A percentile compares a stretch with the other conserved stretches of the same genome.
phyloP scores from a whole-genome alignment of 2,113 vertebrate genomes.

The Anseranas semipalmata region DNA sequence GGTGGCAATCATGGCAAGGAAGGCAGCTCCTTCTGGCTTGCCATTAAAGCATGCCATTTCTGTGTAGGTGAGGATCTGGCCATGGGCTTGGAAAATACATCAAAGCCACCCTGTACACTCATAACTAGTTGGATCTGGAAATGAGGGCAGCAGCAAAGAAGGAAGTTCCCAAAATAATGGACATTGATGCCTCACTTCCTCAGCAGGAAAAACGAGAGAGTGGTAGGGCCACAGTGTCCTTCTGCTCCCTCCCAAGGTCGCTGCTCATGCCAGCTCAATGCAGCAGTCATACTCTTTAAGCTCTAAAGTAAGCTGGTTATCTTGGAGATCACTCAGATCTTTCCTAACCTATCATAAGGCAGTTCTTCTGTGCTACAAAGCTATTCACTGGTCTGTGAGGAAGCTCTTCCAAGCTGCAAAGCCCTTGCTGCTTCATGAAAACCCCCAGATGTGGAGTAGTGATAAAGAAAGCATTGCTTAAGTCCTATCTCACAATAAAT shows the following conservation, averaged over 20 bases:
- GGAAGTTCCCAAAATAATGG: neutral
- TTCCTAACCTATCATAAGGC: neutral
- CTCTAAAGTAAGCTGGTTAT: neutral
- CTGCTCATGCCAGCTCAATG: neutral
- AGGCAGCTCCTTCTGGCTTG: neutral
- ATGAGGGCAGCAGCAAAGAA: neutral
- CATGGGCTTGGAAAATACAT: neutral
- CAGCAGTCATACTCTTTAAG: neutral
- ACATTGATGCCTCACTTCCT: neutral
- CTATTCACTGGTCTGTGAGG: neutral
- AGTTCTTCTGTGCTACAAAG: neutral
- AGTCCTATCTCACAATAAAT: neutral
- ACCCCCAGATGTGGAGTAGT: accelerated
- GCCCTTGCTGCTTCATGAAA: neutral
- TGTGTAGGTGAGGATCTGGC: neutral
- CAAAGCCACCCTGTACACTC: neutral
- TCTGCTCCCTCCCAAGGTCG: neutral
- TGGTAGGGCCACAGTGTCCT: neutral
- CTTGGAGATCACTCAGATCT: neutral
- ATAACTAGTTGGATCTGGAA: neutral
- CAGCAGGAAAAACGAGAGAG: neutral
- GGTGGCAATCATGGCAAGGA: neutral
- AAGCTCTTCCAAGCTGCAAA: neutral
- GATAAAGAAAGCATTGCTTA: neutral
- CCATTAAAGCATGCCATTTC: neutral